Evolutionary conservation across 2,888 invertebrate genomes (phyloP).

Genomic region (Anodontia alba): DNA sequence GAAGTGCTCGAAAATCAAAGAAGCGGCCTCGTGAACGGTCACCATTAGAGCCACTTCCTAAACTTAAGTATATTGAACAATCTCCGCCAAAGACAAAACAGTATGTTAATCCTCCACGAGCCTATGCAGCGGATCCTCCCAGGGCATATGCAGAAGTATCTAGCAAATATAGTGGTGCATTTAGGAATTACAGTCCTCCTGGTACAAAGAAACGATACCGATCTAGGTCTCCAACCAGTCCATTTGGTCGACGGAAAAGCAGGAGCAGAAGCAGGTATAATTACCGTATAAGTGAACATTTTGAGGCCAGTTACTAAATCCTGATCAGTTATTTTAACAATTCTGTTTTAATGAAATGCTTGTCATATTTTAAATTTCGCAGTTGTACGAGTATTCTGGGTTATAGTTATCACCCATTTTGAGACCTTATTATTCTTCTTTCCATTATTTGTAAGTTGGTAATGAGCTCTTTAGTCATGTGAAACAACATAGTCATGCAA

Average conservation of each 20-base stretch:
- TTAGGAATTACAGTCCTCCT: constrained; percentile 64
- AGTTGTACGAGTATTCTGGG: no score
- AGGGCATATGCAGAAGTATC: constrained; percentile 63
- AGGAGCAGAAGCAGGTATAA: constrained; percentile 54
- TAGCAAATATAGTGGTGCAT: constrained; percentile 38
- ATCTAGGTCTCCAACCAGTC: constrained; percentile 70
- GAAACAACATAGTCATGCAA: no score
- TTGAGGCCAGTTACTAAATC: background rate
- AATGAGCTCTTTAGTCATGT: no score
- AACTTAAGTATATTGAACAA: constrained; percentile 33
- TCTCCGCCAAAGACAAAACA: constrained; percentile 58
- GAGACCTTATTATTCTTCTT: no score
- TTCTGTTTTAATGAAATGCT: no score
- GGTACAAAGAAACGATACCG: constrained; percentile 73
- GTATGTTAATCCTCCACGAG: constrained; percentile 76
- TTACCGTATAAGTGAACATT: no score
- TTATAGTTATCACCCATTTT: no score
- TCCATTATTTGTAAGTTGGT: no score
- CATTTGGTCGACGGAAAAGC: constrained; percentile 58
- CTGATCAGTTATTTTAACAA: no score
- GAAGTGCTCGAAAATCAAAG: constrained; percentile 66
- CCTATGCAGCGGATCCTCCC: constrained; percentile 71
- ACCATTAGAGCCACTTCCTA: constrained; percentile 38
- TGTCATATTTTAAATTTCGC: no score
- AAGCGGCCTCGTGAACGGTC: constrained; percentile 63